phyloP scores from a whole-genome alignment of 2,113 vertebrate species.

The Thalassoma bifasciatum region DNA sequence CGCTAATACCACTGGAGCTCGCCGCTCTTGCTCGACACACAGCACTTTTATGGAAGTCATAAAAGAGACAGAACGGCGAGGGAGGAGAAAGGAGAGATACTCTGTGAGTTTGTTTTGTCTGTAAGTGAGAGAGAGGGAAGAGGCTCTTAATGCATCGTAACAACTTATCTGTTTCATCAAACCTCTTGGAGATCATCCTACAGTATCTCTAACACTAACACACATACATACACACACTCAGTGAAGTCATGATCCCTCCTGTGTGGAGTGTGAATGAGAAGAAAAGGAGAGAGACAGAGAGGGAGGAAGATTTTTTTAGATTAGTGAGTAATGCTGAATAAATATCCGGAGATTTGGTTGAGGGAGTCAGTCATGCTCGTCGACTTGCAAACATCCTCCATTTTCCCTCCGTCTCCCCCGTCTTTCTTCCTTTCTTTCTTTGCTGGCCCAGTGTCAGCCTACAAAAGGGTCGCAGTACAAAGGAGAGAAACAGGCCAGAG shows the following conservation, averaged over 20 bases:
- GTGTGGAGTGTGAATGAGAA: conserved; percentile 48
- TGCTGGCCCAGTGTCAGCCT: conserved; percentile 55
- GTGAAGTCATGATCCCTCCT: conserved; percentile 14
- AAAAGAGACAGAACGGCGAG: conserved; percentile 55
- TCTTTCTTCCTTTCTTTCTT: conserved; percentile 49
- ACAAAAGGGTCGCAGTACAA: conserved; percentile 73
- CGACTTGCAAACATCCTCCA: conserved; percentile 81
- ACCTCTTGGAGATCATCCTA: conserved; percentile 39
- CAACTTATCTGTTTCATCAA: conserved; percentile 48
- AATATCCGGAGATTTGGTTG: conserved; percentile 81
- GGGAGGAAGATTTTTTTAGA: conserved; percentile 69
- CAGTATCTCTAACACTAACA: background rate
- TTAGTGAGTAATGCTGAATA: conserved; percentile 82
- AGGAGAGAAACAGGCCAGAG: conserved; percentile 74
- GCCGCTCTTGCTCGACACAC: conserved; percentile 77
- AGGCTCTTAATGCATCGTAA: conserved; percentile 50
- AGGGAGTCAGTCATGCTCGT: conserved; percentile 79
- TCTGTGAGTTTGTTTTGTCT: conserved; percentile 38
- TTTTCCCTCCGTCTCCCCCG: conserved; percentile 67
- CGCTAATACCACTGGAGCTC: conserved; percentile 76
- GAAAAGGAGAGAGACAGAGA: conserved; percentile 53
- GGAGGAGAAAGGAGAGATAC: conserved; percentile 57
- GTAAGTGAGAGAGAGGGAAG: conserved; percentile 34
- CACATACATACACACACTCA: background rate
- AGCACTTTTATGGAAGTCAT: conserved; percentile 76